phyloP scores from a whole-genome alignment of 2,797 vertebrate species.

The Gymnopithys bicolor region DNA sequence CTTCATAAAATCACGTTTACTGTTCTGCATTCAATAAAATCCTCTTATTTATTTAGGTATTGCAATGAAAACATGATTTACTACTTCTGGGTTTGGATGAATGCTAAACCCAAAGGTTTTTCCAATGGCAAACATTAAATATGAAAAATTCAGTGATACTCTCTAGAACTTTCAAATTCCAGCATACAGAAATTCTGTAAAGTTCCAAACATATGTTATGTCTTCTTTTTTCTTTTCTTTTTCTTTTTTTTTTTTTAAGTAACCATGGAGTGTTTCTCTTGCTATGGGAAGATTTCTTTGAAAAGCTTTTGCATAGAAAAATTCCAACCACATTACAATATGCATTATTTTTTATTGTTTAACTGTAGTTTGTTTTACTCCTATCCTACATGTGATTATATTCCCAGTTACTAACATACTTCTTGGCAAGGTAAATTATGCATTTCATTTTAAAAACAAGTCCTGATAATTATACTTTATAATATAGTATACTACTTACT shows the following conservation, averaged over 20 bases:
- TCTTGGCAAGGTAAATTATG: not conserved
- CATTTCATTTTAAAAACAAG: not conserved
- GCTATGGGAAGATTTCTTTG: not conserved
- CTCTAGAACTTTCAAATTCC: not conserved
- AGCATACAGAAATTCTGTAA: not conserved
- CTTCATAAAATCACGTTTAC: constrained; percentile 1
- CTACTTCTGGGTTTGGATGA: not conserved
- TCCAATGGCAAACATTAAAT: not conserved
- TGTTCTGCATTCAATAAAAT: not conserved
- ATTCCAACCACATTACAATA: not conserved
- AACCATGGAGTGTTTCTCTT: not conserved
- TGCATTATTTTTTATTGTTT: not conserved
- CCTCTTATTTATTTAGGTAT: not conserved
- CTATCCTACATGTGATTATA: not conserved
- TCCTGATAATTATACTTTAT: no score
- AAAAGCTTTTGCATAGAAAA: not conserved
- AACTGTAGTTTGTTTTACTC: not conserved
- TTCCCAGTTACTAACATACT: not conserved
- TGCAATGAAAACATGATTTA: not conserved
- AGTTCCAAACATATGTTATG: not conserved
- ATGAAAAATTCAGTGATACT: not conserved
- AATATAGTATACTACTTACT: not conserved
- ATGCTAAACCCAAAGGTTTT: not conserved
- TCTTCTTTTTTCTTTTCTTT: not conserved
- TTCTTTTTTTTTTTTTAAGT: not conserved